Evolutionary conservation across 2,888 invertebrate genomes (phyloP).

Genomic region (Idaea dimidiata): DNA sequence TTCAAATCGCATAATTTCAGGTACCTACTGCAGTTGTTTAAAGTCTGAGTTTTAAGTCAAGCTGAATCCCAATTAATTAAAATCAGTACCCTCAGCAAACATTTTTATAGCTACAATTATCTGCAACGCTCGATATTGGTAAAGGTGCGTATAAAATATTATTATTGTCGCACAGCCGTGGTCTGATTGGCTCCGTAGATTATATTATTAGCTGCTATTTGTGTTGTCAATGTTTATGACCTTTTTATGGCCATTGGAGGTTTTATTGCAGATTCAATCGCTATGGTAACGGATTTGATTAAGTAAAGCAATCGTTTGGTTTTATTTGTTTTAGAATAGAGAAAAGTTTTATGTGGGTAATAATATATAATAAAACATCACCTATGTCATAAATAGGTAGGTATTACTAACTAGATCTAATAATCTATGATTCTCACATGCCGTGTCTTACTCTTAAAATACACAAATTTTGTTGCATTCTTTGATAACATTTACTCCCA

Average conservation of each 20-base stretch:
- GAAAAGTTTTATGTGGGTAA: constrained; percentile 20
- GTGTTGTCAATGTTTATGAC: constrained; percentile 77
- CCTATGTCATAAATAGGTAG: background rate
- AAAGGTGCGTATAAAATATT: constrained; percentile 67
- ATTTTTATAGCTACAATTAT: constrained; percentile 71
- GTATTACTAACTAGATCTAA: no score
- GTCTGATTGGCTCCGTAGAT: constrained; percentile 67
- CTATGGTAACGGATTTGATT: constrained; percentile 73
- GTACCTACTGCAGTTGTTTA: constrained; percentile 1
- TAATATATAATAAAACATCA: constrained; percentile 5
- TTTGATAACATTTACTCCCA: no score
- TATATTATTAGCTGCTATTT: constrained; percentile 77
- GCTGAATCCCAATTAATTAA: constrained; percentile 54
- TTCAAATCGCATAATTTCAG: background rate
- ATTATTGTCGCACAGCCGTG: constrained; percentile 40
- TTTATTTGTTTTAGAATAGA: constrained; percentile 56
- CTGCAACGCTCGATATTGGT: constrained; percentile 47
- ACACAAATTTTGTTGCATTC: no score
- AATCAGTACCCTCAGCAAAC: constrained; percentile 60
- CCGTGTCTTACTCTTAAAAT: no score
- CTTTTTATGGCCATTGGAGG: constrained; percentile 68
- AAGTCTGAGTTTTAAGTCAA: constrained; percentile 25
- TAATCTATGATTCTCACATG: no score
- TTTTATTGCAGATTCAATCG: constrained; percentile 75
- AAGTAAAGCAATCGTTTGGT: constrained; percentile 62